Base-by-base conservation (phyloP, 2,797 vertebrate species). In the Pangasius larnaudii region DNA sequence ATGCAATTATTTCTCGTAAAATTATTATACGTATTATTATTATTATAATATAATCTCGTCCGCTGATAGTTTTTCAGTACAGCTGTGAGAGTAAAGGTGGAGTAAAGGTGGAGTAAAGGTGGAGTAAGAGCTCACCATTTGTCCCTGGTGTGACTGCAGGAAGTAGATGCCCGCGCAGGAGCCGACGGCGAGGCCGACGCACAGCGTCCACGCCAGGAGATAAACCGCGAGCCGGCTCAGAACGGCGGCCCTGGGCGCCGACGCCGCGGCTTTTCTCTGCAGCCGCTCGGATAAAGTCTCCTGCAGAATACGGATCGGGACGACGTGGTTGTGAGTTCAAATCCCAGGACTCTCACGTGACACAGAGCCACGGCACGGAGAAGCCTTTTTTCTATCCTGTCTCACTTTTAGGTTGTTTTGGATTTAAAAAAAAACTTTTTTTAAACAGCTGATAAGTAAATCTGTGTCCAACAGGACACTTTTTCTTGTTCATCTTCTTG, bases 261-360 rank as follows among this genome's bases (percentile, higher is more conserved):
- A 93, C n/a, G 96, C 86, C 65, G 67, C 13, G 0, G 94, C 91
- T 91, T 93, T 93, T 74, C 36, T 74, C 88, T 92, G 91, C 71
- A 90, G 91, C 72, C 92, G 93, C 90, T 98, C 98, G 10, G 96
- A 94, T 82, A 99, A 92, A 61, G 92, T 96, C 94, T 99, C 98
- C 98, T 99, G 91, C 71, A 83, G 30, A 51, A 30, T 0, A 42
- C 7, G 1, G 79, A 42, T 39, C 53, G 42, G 58, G 39, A 56
- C 0, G 30, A 56, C 30, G 13, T 1, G 69, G 36, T 5, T 11
- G 9, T 42, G 19, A 24, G 71, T 24, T 78, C 49, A 33, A 30
- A 19, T 53, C 75, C 36, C 79, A 61, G 5, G 59, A 46, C 53
- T 46, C 42, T 46, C 42, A 46, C 6, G 7, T 59, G 33, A 59